Conservation (phyloP, 2,888 invertebrate genomes). For the Brenthis ino region DNA sequence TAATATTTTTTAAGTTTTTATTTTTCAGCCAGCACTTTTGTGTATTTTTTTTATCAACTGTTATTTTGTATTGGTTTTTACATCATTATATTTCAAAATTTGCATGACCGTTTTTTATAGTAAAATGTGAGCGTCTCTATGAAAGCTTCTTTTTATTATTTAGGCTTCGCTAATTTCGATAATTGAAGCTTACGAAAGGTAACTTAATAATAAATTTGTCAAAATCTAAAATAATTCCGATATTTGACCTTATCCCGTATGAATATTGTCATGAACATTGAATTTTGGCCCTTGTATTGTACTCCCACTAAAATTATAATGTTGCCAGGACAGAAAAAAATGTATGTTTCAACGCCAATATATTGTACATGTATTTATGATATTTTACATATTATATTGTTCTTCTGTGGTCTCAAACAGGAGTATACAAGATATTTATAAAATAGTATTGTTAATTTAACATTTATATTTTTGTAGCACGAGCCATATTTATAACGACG, state of each 20-base stretch:
- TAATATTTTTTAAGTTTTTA: not conserved
- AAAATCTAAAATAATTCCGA: conserved; percentile 11
- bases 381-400: conserved; percentile 11
- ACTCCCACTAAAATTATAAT: conserved; percentile 38
- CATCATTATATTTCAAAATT: conserved; percentile 35
- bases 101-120: conserved; percentile 43
- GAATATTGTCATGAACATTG: conserved; percentile 43
- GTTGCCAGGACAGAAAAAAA: conserved; percentile 53
- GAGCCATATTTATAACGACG: conserved; percentile 73
- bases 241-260: conserved; percentile 3
- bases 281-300: conserved; percentile 61
- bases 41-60: conserved; percentile 9
- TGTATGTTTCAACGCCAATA: not conserved
- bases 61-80: conserved; percentile 28
- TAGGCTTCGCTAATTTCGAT: conserved; percentile 67
- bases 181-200: conserved; percentile 11
- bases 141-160: conserved; percentile 75
- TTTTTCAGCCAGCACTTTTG: conserved; percentile 1
- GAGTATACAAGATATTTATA: conserved; percentile 5
- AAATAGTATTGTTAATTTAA: conserved; percentile 36
- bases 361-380: not conserved
- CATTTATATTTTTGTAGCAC: conserved; percentile 61
- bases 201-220: not conserved
- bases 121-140: conserved; percentile 47
- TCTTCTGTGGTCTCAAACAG: conserved; percentile 43